phyloP scores from a whole-genome alignment of 2,113 vertebrate genomes.

The Cacatua alba region DNA sequence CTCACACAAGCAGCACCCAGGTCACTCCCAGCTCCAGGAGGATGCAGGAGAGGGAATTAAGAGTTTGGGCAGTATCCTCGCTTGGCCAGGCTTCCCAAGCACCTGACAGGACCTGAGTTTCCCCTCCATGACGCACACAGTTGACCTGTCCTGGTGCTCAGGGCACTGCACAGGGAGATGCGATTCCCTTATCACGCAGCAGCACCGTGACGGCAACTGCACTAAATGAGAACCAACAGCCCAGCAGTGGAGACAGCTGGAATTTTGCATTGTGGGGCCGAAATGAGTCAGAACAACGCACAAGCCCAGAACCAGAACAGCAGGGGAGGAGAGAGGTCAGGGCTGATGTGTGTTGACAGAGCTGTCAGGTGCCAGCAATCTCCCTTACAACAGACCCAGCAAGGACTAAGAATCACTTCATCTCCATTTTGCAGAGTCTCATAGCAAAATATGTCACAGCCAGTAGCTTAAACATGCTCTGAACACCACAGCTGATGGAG shows the following conservation, averaged over 20 bases:
- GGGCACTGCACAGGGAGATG: background rate
- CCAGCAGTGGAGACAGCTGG: background rate
- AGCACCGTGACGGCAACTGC: background rate
- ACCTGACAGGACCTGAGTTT: background rate
- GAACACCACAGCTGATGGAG: background rate
- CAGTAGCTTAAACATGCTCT: background rate
- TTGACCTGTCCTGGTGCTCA: rapidly evolving
- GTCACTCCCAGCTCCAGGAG: background rate
- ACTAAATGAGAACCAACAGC: background rate
- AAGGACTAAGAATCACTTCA: background rate
- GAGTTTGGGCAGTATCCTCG: background rate
- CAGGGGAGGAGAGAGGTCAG: background rate
- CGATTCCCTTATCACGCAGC: background rate
- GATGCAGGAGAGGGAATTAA: background rate
- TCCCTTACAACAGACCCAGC: background rate
- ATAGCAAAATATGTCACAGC: background rate
- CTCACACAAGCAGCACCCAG: background rate
- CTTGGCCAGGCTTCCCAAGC: background rate
- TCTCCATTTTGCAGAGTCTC: background rate
- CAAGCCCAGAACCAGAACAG: background rate
- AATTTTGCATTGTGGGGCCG: background rate
- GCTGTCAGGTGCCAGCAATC: slow-evolving; percentile 2
- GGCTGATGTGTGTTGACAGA: slow-evolving; percentile 13
- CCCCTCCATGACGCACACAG: background rate
- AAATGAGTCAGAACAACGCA: slow-evolving; percentile 32